Conservation (phyloP, 2,888 invertebrate species). For the Mechanitis mazaeus region DNA sequence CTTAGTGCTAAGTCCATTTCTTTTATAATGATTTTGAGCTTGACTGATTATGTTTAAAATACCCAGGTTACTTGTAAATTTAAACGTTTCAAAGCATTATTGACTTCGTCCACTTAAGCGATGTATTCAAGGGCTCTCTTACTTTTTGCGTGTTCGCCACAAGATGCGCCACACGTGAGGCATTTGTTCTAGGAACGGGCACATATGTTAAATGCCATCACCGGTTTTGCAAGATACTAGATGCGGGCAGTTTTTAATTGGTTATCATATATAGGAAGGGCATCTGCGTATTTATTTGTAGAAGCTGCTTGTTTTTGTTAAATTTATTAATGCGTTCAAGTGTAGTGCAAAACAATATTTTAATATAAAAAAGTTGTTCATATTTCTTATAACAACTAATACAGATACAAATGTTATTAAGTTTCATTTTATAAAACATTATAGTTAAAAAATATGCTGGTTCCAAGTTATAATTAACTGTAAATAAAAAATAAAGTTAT, state of each 20-base stretch:
- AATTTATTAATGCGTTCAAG: not conserved
- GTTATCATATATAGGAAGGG: slow-evolving; percentile 29
- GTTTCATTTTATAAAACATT: too few species aligned
- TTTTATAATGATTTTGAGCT: not conserved
- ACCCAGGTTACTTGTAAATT: not conserved
- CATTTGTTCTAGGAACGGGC: slow-evolving; percentile 61
- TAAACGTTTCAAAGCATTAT: not conserved
- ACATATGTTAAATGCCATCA: slow-evolving; percentile 48
- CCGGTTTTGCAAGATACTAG: slow-evolving; percentile 35
- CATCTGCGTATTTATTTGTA: slow-evolving; percentile 37
- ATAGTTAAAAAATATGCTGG: too few species aligned
- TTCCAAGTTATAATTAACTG: too few species aligned
- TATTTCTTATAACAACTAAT: too few species aligned
- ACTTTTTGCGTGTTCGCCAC: slow-evolving; percentile 41
- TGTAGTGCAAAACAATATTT: too few species aligned
- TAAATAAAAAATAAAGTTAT: too few species aligned
- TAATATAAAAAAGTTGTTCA: too few species aligned
- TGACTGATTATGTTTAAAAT: not conserved
- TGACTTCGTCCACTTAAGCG: slow-evolving; percentile 15
- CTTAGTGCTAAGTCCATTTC: slow-evolving; percentile 5
- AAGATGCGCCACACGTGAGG: slow-evolving; percentile 58
- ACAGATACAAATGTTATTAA: too few species aligned
- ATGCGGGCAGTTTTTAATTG: slow-evolving; percentile 45
- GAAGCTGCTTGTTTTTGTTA: slow-evolving; percentile 18
- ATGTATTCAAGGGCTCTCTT: slow-evolving; percentile 34